Percentiles rank a stretch among this genome's conserved stretches.
Conservation (phyloP, 1,140 invertebrate genomes). For the Apis cerana region DNA sequence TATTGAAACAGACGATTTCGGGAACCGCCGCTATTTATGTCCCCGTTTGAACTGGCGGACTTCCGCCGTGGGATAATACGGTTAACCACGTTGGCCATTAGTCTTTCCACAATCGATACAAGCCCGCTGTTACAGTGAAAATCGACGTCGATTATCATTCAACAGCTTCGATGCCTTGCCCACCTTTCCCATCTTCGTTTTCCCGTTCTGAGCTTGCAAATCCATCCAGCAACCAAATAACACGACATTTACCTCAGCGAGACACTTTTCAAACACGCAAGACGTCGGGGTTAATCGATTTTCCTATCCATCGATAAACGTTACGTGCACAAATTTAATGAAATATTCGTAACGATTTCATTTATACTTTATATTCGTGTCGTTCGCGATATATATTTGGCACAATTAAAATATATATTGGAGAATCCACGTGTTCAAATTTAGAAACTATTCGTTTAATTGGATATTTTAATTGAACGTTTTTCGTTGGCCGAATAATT, state of each 20-base stretch:
- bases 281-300: too few relatives aligned
- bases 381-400: too few relatives aligned
- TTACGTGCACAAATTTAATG: too few relatives aligned
- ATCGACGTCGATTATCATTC: slow-evolving; percentile 65
- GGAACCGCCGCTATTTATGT: slow-evolving; percentile 62
- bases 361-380: too few relatives aligned
- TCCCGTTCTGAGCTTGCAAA: slow-evolving; percentile 20
- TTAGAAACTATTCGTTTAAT: too few relatives aligned
- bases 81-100: slow-evolving; percentile 68
- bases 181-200: slow-evolving; percentile 32
- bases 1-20: slow-evolving; percentile 63
- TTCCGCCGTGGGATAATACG: slow-evolving; percentile 68
- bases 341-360: too few relatives aligned
- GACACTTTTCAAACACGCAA: not conserved
- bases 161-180: slow-evolving; percentile 31
- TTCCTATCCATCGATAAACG: too few relatives aligned
- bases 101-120: slow-evolving; percentile 70
- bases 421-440: too few relatives aligned
- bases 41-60: slow-evolving; percentile 64
- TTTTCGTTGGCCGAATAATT: too few relatives aligned
- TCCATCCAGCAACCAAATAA: not conserved
- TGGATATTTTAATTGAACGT: too few relatives aligned
- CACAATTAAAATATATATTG: too few relatives aligned
- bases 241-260: not conserved
- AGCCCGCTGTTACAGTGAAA: slow-evolving; percentile 64